phyloP scores from a whole-genome alignment of 2,797 vertebrate species.

The Malurus splendens region DNA sequence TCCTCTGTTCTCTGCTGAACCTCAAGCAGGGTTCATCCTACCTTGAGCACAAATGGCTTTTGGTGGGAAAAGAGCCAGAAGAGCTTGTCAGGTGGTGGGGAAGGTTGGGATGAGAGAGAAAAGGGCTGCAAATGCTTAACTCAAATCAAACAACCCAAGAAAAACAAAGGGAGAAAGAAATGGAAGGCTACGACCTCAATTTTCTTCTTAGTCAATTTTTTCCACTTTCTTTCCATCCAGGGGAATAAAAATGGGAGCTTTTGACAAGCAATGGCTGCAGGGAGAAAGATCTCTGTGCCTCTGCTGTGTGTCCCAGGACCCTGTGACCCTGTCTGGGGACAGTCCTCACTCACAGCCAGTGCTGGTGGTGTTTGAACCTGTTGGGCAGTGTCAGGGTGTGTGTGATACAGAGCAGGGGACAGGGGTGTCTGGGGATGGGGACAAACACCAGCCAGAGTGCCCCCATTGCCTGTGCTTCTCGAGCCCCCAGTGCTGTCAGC shows the following conservation, averaged over 20 bases:
- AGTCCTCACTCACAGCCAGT: background rate
- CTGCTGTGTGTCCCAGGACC: background rate
- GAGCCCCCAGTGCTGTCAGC: background rate
- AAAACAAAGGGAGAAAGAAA: constrained; percentile 48
- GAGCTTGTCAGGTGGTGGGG: background rate
- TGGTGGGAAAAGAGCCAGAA: constrained; percentile 11
- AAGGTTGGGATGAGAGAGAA: background rate
- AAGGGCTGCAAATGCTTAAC: background rate
- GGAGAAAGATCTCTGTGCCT: background rate
- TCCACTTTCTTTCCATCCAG: background rate
- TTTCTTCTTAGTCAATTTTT: constrained; percentile 47
- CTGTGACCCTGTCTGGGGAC: background rate
- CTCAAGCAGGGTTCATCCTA: background rate
- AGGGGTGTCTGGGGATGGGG: rapidly evolving
- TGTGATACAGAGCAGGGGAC: background rate
- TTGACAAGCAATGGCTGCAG: background rate
- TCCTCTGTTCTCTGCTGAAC: background rate
- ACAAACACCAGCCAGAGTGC: background rate
- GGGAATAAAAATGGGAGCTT: background rate
- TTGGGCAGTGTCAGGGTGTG: background rate
- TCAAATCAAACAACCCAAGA: constrained; percentile 27
- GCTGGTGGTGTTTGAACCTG: background rate
- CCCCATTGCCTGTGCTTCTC: background rate
- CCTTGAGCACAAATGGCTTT: background rate
- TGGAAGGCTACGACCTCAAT: constrained; percentile 54